phyloP scores from a whole-genome alignment of 1,140 invertebrate genomes.

The Drosophila tani region DNA sequence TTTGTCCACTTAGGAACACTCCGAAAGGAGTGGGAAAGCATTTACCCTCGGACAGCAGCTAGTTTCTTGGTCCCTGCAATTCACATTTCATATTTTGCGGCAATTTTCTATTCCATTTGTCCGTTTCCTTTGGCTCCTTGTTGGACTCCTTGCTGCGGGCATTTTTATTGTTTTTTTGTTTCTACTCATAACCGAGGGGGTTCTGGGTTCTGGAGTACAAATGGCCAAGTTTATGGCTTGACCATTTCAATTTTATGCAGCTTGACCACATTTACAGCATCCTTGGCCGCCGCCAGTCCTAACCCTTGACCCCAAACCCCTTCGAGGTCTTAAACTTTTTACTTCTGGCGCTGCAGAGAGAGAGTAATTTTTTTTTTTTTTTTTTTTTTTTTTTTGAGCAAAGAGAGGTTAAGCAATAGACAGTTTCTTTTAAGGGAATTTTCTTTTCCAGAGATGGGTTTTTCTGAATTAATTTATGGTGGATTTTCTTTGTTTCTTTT shows the following conservation, averaged over 20 bases:
- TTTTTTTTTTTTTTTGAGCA: neutral
- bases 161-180: constrained; percentile 52
- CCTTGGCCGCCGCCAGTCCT: constrained; percentile 7
- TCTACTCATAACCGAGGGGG: constrained; percentile 55
- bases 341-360: constrained; percentile 35
- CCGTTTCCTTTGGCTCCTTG: constrained; percentile 30
- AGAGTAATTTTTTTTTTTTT: neutral
- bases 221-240: constrained; percentile 78
- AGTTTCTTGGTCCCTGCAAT: constrained; percentile 8
- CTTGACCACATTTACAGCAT: constrained; percentile 72
- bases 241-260: constrained; percentile 81
- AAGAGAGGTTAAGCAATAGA: no score
- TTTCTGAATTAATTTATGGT: no score
- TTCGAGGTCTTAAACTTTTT: constrained; percentile 43
- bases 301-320: neutral
- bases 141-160: constrained; percentile 18
- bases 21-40: constrained; percentile 5
- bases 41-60: constrained; percentile 4
- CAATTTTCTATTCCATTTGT: constrained; percentile 60
- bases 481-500: no score
- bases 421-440: no score
- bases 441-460: no score
- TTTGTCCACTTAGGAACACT: constrained; percentile 46
- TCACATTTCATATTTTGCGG: constrained; percentile 56
- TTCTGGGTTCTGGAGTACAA: constrained; percentile 51